Conservation (phyloP, 2,797 vertebrate species). For the Rhinogobio ventralis region DNA sequence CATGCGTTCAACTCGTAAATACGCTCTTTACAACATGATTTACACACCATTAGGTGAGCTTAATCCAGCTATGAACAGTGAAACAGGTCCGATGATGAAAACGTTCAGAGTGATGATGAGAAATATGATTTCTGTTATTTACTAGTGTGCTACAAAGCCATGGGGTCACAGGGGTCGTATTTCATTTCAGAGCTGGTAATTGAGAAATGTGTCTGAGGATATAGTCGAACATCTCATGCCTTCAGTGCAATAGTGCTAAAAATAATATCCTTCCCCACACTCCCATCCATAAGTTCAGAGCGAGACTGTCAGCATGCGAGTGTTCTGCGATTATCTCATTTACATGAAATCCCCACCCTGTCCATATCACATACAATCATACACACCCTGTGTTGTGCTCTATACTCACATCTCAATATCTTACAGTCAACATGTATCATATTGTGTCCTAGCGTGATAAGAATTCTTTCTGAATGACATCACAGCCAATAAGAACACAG, state of each 20-base stretch:
- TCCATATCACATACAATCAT: not conserved
- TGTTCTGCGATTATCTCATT: not conserved
- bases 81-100: not conserved
- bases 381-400: not conserved
- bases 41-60: not conserved
- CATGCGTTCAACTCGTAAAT: not conserved
- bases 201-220: not conserved
- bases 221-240: not conserved
- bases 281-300: not conserved
- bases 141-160: not conserved
- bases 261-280: not conserved
- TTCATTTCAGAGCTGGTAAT: constrained; percentile 32
- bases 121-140: not conserved
- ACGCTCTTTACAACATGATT: not conserved
- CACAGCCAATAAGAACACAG: not conserved
- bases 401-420: not conserved
- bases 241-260: not conserved
- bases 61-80: not conserved
- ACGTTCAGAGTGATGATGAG: not conserved
- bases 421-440: not conserved
- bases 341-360: not conserved
- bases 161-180: not conserved
- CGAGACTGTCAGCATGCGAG: not conserved
- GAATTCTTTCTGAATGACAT: not conserved
- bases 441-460: not conserved